These are phyloP conservation scores for Nothoprocta pentlandii DNA, from an alignment of 2,113 vertebrate species.

Conservation along the genomic window DNA sequence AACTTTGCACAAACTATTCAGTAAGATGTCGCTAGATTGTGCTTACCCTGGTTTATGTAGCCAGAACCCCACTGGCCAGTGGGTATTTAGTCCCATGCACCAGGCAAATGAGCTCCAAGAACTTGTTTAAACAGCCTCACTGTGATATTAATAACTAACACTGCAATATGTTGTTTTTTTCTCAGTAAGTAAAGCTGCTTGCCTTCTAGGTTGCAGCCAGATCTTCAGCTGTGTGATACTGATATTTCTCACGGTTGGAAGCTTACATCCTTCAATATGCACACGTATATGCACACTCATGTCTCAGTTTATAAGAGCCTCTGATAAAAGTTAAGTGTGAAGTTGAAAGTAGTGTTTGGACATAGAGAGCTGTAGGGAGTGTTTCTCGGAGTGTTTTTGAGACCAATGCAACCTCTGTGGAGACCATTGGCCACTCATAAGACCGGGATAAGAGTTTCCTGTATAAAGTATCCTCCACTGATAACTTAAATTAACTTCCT, in stretches of 20 bases:
- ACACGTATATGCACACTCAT: background rate
- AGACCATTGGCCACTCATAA: background rate
- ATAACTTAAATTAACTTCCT: background rate
- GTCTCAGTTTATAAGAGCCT: background rate
- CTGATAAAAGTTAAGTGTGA: background rate
- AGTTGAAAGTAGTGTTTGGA: background rate
- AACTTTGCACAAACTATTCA: fast-evolving
- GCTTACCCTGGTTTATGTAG: background rate
- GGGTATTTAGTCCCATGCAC: background rate
- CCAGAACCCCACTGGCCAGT: background rate
- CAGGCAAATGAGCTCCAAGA: background rate
- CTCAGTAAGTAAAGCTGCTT: background rate
- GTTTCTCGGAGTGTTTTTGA: background rate
- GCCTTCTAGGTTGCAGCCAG: background rate
- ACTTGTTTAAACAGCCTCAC: background rate
- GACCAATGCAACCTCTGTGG: background rate
- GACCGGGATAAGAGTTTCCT: background rate
- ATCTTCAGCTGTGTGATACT: background rate
- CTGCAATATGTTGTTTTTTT: background rate
- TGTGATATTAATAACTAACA: background rate
- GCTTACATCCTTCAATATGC: background rate
- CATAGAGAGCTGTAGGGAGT: background rate
- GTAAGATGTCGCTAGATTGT: background rate
- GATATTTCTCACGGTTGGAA: background rate
- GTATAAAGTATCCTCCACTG: background rate